phyloP scores from a whole-genome alignment of 2,888 invertebrate species.

The Seira sanloemensis region DNA sequence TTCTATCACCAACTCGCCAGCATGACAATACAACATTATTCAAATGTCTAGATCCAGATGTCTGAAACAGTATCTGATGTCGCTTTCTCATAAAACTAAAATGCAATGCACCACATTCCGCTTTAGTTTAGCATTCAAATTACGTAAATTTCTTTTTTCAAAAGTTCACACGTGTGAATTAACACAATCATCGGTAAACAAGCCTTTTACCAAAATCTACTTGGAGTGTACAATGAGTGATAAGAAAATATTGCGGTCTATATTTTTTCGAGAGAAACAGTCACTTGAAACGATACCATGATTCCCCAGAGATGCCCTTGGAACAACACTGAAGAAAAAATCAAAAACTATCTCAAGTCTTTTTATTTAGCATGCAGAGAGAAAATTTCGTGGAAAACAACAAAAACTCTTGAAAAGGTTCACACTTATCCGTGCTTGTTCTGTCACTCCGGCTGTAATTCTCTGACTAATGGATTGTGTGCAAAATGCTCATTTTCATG shows the following conservation, averaged over 20 bases:
- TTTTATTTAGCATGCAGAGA: neutral
- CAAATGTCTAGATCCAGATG: conserved; percentile 62
- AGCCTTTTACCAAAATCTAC: neutral
- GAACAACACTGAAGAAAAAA: neutral
- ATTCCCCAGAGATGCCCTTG: neutral
- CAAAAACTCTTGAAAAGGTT: neutral
- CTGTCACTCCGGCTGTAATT: neutral
- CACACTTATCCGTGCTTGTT: neutral
- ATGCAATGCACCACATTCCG: neutral
- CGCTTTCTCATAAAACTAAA: neutral
- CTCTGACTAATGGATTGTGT: conserved; percentile 49
- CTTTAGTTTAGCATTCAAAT: neutral
- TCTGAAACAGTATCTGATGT: neutral
- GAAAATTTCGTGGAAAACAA: neutral
- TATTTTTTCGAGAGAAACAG: neutral
- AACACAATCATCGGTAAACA: conserved; percentile 15
- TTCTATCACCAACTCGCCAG: conserved; percentile 51
- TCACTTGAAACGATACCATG: neutral
- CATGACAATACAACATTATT: conserved; percentile 57
- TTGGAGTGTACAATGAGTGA: neutral
- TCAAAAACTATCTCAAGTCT: neutral
- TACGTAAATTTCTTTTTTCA: neutral
- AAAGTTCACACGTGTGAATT: conserved; percentile 52
- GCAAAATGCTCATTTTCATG: conserved; percentile 51
- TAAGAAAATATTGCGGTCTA: neutral